phyloP scores from a whole-genome alignment of 2,797 vertebrate genomes.

The Staurois parvus region DNA sequence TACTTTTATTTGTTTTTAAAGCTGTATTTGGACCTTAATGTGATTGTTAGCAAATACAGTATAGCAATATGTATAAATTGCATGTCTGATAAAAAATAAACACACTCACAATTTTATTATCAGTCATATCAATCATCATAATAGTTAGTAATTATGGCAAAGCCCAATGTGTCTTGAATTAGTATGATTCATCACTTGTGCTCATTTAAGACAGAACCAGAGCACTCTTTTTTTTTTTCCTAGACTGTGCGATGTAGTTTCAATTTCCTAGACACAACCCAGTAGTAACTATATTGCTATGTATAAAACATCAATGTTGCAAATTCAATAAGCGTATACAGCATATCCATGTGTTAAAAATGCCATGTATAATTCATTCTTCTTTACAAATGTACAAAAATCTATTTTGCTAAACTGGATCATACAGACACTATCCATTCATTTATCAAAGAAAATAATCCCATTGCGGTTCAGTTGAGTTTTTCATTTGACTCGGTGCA shows the following conservation, averaged over 20 bases:
- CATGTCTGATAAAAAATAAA: too few relatives aligned
- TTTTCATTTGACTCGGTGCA: constrained; percentile 32
- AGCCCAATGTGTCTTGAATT: too few relatives aligned
- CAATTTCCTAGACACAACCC: neutral
- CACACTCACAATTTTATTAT: too few relatives aligned
- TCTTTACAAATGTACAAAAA: neutral
- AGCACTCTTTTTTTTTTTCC: neutral
- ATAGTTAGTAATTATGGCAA: too few relatives aligned
- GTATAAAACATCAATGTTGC: too few relatives aligned
- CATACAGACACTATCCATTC: constrained; percentile 7
- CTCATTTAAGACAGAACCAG: too few relatives aligned
- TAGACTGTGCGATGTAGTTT: neutral
- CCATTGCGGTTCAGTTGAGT: constrained; percentile 16
- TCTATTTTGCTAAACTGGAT: constrained; percentile 12
- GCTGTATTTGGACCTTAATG: too few relatives aligned
- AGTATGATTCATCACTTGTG: too few relatives aligned
- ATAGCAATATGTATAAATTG: too few relatives aligned
- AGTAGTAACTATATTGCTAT: neutral
- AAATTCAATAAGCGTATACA: neutral
- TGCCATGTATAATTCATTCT: neutral
- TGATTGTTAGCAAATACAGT: too few relatives aligned
- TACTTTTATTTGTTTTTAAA: too few relatives aligned
- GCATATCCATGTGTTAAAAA: neutral
- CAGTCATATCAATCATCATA: too few relatives aligned
- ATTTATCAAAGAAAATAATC: constrained; percentile 48